These are phyloP conservation scores for Athrips mouffetella DNA, from an alignment of 2,888 invertebrate species.

Conservation along the genomic window DNA sequence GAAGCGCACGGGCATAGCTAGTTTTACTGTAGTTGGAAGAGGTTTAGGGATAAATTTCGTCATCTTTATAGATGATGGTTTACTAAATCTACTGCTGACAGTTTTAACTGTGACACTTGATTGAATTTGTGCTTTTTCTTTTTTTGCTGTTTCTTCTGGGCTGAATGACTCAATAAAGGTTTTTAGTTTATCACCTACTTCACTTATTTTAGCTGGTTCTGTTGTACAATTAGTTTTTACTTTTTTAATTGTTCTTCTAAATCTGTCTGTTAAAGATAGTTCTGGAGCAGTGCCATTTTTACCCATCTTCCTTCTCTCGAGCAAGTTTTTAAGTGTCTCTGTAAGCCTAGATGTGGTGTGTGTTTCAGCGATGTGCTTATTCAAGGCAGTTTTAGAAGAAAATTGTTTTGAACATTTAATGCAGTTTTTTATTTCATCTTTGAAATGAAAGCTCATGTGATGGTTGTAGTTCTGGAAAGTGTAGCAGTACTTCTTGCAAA, in stretches of 20 bases:
- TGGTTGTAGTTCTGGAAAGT: conserved; percentile 63
- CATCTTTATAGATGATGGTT: conserved; percentile 42
- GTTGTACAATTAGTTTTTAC: conserved; percentile 25
- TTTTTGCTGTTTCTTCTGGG: conserved; percentile 40
- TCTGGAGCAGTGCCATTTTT: conserved; percentile 14
- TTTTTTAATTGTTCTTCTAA: conserved; percentile 46
- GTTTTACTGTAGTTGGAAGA: conserved; percentile 5
- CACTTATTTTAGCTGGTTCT: conserved; percentile 36
- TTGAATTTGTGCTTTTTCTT: conserved; percentile 25
- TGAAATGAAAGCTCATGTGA: conserved; percentile 52
- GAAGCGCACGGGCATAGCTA: conserved; percentile 51
- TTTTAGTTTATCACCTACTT: conserved; percentile 35
- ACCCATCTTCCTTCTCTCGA: conserved; percentile 46
- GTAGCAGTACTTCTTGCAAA: conserved; percentile 60
- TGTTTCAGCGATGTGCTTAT: conserved; percentile 39
- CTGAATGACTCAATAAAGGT: conserved; percentile 63
- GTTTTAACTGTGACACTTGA: not conserved
- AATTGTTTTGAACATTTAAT: conserved; percentile 54
- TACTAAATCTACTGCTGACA: conserved; percentile 24
- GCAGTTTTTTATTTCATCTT: conserved; percentile 44
- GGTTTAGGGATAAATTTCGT: conserved; percentile 37
- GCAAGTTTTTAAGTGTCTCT: conserved; percentile 53
- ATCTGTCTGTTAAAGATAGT: conserved; percentile 30
- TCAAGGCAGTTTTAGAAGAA: conserved; percentile 38
- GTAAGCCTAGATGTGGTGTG: conserved; percentile 55